These are phyloP conservation scores for Silurus meridionalis DNA, from an alignment of 2,113 vertebrate species.

Conservation along the genomic window DNA sequence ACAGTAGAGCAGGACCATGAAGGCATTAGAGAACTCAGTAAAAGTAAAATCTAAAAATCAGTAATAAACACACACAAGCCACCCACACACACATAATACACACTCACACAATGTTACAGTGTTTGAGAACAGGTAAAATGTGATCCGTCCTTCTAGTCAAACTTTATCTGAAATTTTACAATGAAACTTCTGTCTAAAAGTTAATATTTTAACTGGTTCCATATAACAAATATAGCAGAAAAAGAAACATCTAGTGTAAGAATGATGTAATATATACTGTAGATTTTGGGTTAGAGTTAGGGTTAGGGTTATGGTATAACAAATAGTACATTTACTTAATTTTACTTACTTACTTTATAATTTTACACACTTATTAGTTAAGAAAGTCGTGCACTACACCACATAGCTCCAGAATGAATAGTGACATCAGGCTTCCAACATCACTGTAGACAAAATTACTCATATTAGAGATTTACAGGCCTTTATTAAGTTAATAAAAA, in stretches of 20 bases:
- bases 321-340: background rate
- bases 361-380: background rate
- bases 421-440: background rate
- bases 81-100: background rate
- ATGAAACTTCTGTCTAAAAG: background rate
- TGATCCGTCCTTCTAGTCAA: background rate
- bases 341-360: too few relatives aligned
- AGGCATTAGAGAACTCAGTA: background rate
- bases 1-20: background rate
- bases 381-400: background rate
- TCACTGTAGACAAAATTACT: background rate
- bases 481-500: background rate
- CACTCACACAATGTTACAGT: background rate
- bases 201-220: background rate
- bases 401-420: background rate
- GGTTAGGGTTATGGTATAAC: background rate
- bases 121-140: background rate
- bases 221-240: background rate
- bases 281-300: too few relatives aligned
- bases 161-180: background rate
- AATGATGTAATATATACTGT: too few relatives aligned
- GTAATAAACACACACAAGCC: background rate
- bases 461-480: background rate
- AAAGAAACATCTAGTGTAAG: background rate
- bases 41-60: background rate